Conservation (phyloP, 2,113 vertebrate species). For the Hipposideros armiger region DNA sequence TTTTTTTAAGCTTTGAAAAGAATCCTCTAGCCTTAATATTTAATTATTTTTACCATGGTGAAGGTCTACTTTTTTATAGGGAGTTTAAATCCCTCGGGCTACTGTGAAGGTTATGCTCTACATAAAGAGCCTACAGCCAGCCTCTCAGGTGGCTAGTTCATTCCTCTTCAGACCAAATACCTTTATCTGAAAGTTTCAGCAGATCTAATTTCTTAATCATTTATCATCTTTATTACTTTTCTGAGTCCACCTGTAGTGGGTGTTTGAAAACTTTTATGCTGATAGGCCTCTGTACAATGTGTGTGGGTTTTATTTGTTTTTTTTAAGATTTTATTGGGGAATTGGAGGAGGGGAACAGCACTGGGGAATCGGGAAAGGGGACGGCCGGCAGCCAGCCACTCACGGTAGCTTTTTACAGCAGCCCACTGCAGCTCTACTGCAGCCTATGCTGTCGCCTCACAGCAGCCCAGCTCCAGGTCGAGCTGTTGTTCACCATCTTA, state of each 20-base stretch:
- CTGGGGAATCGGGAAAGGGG: too few species aligned
- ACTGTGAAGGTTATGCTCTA: not conserved
- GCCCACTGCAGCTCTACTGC: too few species aligned
- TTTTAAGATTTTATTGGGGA: too few species aligned
- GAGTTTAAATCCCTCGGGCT: not conserved
- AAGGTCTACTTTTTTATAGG: not conserved
- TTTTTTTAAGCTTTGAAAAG: not conserved
- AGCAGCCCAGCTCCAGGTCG: too few species aligned
- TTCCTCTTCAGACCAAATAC: not conserved
- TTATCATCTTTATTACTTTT: not conserved
- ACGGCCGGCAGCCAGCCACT: too few species aligned
- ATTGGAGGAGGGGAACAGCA: too few species aligned
- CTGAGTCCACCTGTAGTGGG: not conserved
- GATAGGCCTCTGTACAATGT: not conserved
- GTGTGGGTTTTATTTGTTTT: too few species aligned
- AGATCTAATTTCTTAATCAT: constrained; percentile 25
- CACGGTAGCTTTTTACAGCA: too few species aligned
- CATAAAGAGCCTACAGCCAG: not conserved
- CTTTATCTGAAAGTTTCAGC: not conserved
- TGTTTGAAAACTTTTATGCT: not conserved
- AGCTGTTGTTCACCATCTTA: too few species aligned
- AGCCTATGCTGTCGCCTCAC: too few species aligned
- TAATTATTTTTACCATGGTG: not conserved
- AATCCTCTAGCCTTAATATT: not conserved
- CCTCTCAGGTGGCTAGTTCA: not conserved